Base-by-base conservation (phyloP, 2,113 vertebrate species). In the Thalassarche chlororhynchos region DNA sequence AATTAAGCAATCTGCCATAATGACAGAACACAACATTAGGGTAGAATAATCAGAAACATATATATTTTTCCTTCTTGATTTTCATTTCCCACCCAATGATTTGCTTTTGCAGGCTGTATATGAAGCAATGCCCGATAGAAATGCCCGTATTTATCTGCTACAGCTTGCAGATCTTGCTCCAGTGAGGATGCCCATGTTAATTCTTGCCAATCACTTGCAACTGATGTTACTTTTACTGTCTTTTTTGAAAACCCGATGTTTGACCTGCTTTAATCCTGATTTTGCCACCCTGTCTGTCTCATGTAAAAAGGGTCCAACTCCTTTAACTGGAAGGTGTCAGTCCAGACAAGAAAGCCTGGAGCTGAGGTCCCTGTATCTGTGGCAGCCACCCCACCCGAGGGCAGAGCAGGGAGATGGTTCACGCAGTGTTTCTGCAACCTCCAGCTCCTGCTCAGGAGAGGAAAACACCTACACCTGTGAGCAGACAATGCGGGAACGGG, bases 1-100 rank as follows among this genome's bases (percentile, higher is more conserved):
- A 97, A 97, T 98, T 97, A 98, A 97, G 97, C 97, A 97, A 97
- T 98, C 97, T 97, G 74, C 96, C 72, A 57, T 98, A 97, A 98
- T 97, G 97, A 96, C 94, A 97, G 97, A 97, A 97, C 96, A 97
- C 97, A 98, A 98, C 95, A 97, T 97, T 98, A 95, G 78, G 77
- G 91, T 52, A 83, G 97, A 95, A 95, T 97, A 97, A 97, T 98
- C 97, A 97, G 96, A 98, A 97, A 96, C 95, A 97, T 88, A 95
- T 97, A 90, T 86, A 94, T 94, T 97, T 97, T 94, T 87, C 62
- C 95, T 70, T 74, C 93, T 97, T 97, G 95, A 93, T 97, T 97
- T 97, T 95, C 94, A 90, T 89, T 89, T 84, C 60, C 81, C 93
- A 93, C 86, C 88, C 96, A 96, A 62, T 68, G 93, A 93, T 94